Conservation (phyloP, 2,888 invertebrate genomes). For the Lepeophtheirus nordmannii region DNA sequence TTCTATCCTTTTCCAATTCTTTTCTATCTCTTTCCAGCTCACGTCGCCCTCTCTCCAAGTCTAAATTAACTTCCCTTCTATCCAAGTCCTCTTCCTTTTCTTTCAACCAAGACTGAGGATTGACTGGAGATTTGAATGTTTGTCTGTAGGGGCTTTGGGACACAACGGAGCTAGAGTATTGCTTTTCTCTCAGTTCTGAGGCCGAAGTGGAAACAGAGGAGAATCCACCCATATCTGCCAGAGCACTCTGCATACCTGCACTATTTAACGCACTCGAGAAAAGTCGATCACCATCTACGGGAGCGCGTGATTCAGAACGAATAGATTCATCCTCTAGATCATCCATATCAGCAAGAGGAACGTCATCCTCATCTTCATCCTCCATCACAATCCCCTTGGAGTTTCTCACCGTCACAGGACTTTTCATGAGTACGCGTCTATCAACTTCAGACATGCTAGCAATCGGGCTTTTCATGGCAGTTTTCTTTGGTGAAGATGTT, state of each 20-base stretch:
- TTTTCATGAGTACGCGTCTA: neutral
- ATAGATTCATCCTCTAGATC: neutral
- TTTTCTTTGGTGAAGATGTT: neutral
- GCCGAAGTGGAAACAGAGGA: neutral
- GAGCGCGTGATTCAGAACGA: neutral
- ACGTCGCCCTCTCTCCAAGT: neutral
- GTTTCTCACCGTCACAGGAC: neutral
- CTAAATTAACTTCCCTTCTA: neutral
- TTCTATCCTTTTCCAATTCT: conserved; percentile 29
- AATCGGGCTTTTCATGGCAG: neutral
- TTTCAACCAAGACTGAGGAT: neutral
- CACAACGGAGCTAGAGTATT: neutral
- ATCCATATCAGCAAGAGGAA: neutral
- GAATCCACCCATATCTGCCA: neutral
- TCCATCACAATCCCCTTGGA: neutral
- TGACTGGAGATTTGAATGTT: neutral
- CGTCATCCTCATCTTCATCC: neutral
- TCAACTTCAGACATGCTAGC: neutral
- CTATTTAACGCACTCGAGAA: neutral
- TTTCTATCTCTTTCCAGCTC: neutral
- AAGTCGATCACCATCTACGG: neutral
- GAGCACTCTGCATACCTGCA: neutral
- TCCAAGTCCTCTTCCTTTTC: neutral
- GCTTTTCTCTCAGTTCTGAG: neutral
- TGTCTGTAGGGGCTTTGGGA: neutral